Base-by-base conservation (phyloP, 2,113 vertebrate genomes). In the Brachypteracias leptosomus region DNA sequence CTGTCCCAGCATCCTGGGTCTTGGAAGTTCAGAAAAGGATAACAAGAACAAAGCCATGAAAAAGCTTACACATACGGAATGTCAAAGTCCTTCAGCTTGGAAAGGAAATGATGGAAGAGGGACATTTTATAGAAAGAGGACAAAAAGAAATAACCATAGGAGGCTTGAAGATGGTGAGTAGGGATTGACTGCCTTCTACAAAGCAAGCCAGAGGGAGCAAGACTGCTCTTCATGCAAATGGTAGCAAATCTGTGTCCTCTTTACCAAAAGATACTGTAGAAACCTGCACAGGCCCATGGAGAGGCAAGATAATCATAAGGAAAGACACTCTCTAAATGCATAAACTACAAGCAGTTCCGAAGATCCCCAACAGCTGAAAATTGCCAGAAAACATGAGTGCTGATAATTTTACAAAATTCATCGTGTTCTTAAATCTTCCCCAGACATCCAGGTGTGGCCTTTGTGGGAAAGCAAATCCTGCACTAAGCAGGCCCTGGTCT, bases 1-100 rank as follows among this genome's bases (percentile, higher is more conserved):
- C 36, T 24, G 3, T 51, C 33, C 10, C 57, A 83, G 26, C 12
- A 67, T 58, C 42, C 24, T 57, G 46, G 20, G 28, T 49, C 20
- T 35, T 79, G 36, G 29, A 79, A 21, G 19, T 75, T 54, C 46
- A 31, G 21, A 87, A 52, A 84, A 84, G 26, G n/a, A 3, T 57
- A 66, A 42, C 38, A 93, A 49, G 12, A 51, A 67, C 3, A 58
- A 84, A 84, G 31, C 31, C 55, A 65, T 17, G 5, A n/a, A 85
- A 46, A 6, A 74, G 28, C 18, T 67, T 25, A 67, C 5, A 25
- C 0, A 1, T 42, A 57, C 61, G 28, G 57, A 91, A 71, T 31
- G 9, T 7, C 0, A 0, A 78, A 75, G 10, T 24, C 36, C 46
- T 57, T 61, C 26, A 40, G 13, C 16, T 40, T 67, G 52, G 25